Base-by-base conservation (phyloP, 2,888 invertebrate genomes). In the Dasypolia templi region DNA sequence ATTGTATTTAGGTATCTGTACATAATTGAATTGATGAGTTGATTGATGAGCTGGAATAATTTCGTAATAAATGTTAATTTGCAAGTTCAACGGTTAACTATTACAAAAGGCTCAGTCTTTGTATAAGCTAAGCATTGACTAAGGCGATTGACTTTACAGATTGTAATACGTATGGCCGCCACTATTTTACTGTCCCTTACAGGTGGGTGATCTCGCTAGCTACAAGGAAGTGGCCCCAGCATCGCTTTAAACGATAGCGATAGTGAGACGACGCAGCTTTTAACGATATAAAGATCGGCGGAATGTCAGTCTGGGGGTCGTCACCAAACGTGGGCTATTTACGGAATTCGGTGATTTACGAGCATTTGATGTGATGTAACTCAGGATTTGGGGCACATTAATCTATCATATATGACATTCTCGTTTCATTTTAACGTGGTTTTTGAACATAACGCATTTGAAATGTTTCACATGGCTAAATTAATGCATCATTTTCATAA, bases 301-400 rank as follows among this genome's bases (percentile, higher is more conserved):
- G 79, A 72, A 77, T 84, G 78, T 88, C 85, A 77, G 87, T 82
- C 85, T 86, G 87, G 49, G 72, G 75, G 82, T 79, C 83, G 81
- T 87, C 78, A 82, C 81, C 78, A 76, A 79, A 77, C 73, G 65
- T 66, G 46, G 69, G 53, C 72, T 79, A 86, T 82, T 87, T 82
- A 77, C 71, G 59, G 76, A 62, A n/a, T n/a, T n/a, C 61, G 61
- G 67, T 77, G 75, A 76, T 76, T 66, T 65, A 66, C 59, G 72
- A 74, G 63, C 51, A 66, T 51, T 44, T 35, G 61, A 32, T 64
- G 46, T 75, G 75, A 59, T 59, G 75, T 53, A 69, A 75, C 66
- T 72, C 51, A 72, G 42, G 11, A 75, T 68, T 49, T 66, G n/a
- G 58, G 49, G 39, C 73, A 58, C 56, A 76, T 71, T 61, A 42